Evolutionary conservation across 2,113 vertebrate species (phyloP).

Genomic region (Podarcis muralis): DNA sequence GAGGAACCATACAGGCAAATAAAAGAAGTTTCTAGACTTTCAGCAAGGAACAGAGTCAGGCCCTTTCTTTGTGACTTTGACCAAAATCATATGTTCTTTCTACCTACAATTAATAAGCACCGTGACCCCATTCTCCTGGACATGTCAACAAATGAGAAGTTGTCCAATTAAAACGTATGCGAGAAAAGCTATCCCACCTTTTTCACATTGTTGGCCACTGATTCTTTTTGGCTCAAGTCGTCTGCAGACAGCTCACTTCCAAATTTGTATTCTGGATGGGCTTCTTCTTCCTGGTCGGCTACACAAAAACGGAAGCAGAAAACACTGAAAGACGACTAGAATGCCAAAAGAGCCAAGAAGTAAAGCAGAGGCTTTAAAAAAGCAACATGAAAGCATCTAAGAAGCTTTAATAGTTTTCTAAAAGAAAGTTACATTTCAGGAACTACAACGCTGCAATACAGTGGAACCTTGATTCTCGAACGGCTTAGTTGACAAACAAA

Average conservation of each 20-base stretch:
- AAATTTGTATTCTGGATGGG: slow-evolving; percentile 89
- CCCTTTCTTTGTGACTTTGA: neutral
- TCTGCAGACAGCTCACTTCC: slow-evolving; percentile 86
- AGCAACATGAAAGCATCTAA: neutral
- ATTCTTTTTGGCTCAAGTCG: slow-evolving; percentile 85
- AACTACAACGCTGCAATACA: neutral
- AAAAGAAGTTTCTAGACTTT: neutral
- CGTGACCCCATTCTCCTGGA: slow-evolving; percentile 1
- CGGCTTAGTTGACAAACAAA: too few species aligned
- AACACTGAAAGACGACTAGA: neutral
- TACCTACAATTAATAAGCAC: neutral
- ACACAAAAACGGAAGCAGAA: slow-evolving; percentile 18
- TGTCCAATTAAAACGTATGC: neutral
- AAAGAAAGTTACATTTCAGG: neutral
- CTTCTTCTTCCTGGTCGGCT: slow-evolving; percentile 90
- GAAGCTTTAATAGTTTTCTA: neutral
- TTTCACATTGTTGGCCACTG: slow-evolving; percentile 86
- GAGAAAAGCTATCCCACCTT: slow-evolving; percentile 78
- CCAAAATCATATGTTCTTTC: neutral
- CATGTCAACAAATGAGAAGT: rapidly evolving
- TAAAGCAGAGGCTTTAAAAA: slow-evolving; percentile 4
- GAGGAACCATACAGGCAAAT: neutral
- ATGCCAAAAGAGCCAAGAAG: neutral
- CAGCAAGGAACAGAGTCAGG: neutral
- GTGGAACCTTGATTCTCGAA: too few species aligned